phyloP scores from a whole-genome alignment of 2,113 vertebrate genomes.

The Tringa solitaria region DNA sequence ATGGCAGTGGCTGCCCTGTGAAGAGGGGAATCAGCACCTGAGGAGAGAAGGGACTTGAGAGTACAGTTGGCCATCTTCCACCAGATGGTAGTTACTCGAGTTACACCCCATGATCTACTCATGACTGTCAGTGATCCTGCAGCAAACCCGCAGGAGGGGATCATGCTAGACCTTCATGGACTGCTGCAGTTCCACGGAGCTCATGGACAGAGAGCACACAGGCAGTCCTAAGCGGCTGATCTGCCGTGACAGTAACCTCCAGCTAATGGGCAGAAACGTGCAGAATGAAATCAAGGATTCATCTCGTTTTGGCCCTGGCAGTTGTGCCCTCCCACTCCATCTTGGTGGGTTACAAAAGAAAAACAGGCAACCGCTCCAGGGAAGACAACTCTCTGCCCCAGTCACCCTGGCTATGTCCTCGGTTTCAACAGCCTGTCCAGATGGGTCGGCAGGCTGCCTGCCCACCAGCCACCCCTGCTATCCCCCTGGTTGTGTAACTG shows the following conservation, averaged over 20 bases:
- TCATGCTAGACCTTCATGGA: neutral
- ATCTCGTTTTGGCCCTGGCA: neutral
- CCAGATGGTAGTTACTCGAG: neutral
- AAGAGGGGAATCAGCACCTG: constrained; percentile 80
- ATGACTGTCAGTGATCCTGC: neutral
- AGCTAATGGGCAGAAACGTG: neutral
- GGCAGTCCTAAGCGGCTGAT: neutral
- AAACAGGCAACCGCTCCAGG: neutral
- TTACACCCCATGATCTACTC: neutral
- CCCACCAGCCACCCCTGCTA: neutral
- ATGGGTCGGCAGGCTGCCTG: neutral
- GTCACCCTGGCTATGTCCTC: neutral
- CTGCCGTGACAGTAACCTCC: neutral
- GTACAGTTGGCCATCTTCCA: neutral
- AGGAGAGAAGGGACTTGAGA: neutral
- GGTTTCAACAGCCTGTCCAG: neutral
- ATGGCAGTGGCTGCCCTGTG: constrained; percentile 72
- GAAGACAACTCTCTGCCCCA: neutral
- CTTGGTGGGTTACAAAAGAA: neutral
- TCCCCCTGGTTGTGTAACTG: neutral
- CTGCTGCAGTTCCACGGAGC: neutral
- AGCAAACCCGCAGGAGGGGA: neutral
- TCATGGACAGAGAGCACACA: neutral
- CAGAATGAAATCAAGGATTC: neutral
- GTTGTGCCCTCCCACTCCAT: neutral